phyloP scores from a whole-genome alignment of 2,797 vertebrate species.

The Fistularia commersonii region DNA sequence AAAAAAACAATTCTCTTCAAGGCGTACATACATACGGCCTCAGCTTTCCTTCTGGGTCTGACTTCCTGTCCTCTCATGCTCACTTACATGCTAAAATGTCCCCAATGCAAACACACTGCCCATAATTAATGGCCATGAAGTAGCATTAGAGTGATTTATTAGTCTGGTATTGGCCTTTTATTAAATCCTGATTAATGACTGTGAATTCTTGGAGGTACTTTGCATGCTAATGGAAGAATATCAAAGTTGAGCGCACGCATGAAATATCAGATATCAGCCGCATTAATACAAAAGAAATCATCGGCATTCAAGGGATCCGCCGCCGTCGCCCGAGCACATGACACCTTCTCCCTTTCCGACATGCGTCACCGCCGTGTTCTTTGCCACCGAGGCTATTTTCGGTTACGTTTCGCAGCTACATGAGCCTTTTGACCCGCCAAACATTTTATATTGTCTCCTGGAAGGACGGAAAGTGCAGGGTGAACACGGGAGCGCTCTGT shows the following conservation, averaged over 20 bases:
- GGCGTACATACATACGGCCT: background rate
- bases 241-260: too few species aligned
- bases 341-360: too few species aligned
- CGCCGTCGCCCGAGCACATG: too few species aligned
- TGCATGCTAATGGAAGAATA: constrained; percentile 32
- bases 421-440: constrained; percentile 19
- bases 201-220: constrained; percentile 21
- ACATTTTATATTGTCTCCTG: constrained; percentile 21
- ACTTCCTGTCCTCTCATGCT: constrained; percentile 18
- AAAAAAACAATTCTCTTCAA: background rate
- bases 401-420: constrained; percentile 36
- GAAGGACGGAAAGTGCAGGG: too few species aligned
- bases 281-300: constrained; percentile 8
- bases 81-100: constrained; percentile 8
- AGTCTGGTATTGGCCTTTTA: constrained; percentile 39
- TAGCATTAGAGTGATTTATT: constrained; percentile 38
- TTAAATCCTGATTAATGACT: constrained; percentile 48
- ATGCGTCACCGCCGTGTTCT: constrained; percentile 34
- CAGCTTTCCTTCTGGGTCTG: constrained; percentile 7
- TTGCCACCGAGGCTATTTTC: constrained; percentile 35
- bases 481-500: too few species aligned
- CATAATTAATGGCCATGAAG: constrained; percentile 28
- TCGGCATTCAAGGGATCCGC: background rate
- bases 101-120: constrained; percentile 20
- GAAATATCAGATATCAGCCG: too few species aligned